phyloP scores from a whole-genome alignment of 2,888 invertebrate genomes.

The Drosophila nr. medialis region DNA sequence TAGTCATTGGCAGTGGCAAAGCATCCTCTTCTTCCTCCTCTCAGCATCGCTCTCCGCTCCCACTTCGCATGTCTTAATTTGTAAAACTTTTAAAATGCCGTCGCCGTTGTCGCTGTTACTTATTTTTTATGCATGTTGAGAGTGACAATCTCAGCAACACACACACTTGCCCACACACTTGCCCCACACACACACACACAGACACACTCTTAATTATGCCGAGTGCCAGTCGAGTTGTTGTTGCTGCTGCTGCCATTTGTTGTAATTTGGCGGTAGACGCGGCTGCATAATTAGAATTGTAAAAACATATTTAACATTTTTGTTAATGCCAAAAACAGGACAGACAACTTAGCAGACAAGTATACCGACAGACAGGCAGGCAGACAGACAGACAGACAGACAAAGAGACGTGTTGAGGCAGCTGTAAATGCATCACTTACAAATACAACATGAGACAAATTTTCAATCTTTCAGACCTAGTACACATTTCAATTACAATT shows the following conservation, averaged over 20 bases:
- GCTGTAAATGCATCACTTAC: neutral
- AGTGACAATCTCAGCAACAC: constrained; percentile 70
- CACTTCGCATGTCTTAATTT: constrained; percentile 65
- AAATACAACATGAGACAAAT: neutral
- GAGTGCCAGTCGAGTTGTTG: constrained; percentile 63
- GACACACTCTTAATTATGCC: constrained; percentile 71
- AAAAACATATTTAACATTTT: constrained; percentile 67
- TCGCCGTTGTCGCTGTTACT: constrained; percentile 60
- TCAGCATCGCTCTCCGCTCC: constrained; percentile 1
- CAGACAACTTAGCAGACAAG: constrained; percentile 2
- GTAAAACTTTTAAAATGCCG: constrained; percentile 79
- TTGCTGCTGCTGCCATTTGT: constrained; percentile 49
- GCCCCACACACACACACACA: constrained; percentile 22
- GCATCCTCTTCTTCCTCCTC: constrained; percentile 2
- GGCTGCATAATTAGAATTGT: constrained; percentile 78
- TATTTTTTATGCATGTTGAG: constrained; percentile 82
- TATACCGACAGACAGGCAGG: neutral
- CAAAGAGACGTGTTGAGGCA: neutral
- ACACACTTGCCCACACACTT: constrained; percentile 39
- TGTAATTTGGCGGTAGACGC: constrained; percentile 75
- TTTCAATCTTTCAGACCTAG: neutral
- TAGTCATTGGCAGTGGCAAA: constrained; percentile 44
- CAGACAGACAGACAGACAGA: neutral
- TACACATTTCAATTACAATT: neutral
- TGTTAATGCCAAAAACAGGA: constrained; percentile 34